These are phyloP conservation scores for Dasyurus viverrinus DNA, from an alignment of 2,113 vertebrate genomes.

Conservation along the genomic window DNA sequence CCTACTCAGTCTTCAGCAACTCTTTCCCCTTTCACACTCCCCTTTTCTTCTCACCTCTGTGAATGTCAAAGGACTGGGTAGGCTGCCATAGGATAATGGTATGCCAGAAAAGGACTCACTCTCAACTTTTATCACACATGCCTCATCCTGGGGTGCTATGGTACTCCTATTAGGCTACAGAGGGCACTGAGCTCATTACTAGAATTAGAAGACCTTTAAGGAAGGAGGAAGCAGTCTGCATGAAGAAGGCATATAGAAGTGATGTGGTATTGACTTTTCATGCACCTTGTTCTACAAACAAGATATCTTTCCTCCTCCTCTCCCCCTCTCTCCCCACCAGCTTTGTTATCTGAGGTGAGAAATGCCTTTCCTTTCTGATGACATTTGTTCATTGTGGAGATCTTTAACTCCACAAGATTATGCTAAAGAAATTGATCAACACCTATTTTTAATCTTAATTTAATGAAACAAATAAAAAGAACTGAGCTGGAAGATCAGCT, in stretches of 20 bases:
- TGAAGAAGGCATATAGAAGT: background rate
- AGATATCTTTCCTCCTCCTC: background rate
- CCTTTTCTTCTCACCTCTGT: slow-evolving; percentile 42
- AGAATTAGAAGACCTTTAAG: background rate
- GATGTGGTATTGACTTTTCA: background rate
- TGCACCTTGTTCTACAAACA: background rate
- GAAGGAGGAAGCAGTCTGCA: background rate
- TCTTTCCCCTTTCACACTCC: slow-evolving; percentile 30
- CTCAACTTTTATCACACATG: background rate
- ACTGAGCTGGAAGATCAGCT: background rate
- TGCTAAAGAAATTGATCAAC: background rate
- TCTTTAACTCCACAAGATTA: background rate
- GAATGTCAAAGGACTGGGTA: slow-evolving; percentile 13
- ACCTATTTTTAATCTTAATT: background rate
- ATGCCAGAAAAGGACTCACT: background rate
- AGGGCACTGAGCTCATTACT: background rate
- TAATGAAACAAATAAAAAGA: background rate
- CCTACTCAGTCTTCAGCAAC: slow-evolving; percentile 32
- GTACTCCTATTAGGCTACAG: background rate
- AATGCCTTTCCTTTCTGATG: slow-evolving; percentile 53
- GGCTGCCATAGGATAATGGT: background rate
- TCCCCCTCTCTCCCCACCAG: background rate
- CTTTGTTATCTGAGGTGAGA: slow-evolving; percentile 39
- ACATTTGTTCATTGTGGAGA: slow-evolving; percentile 9
- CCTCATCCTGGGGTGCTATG: background rate